Evolutionary conservation across 2,888 invertebrate genomes (phyloP).

Genomic region (Beris chalybata): DNA sequence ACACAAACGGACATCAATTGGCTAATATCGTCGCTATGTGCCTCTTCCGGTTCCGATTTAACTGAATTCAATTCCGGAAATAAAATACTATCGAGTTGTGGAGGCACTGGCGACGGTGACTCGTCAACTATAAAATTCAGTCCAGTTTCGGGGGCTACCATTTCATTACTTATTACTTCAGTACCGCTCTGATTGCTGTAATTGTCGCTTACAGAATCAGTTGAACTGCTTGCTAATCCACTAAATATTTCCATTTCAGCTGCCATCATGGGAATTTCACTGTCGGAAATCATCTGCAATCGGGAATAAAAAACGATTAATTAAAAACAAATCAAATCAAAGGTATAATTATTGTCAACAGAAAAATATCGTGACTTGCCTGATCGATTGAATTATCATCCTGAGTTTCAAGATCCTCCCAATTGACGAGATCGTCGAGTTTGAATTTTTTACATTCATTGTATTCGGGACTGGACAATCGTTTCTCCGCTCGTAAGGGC

Average conservation of each 20-base stretch:
- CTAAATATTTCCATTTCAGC: conserved; percentile 66
- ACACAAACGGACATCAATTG: too few relatives aligned
- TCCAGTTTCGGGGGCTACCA: not conserved
- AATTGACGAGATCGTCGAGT: conserved; percentile 31
- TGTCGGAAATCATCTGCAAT: conserved; percentile 18
- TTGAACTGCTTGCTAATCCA: conserved; percentile 52
- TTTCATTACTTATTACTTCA: conserved; percentile 14
- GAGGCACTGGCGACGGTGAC: conserved; percentile 8
- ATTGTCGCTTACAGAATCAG: conserved; percentile 30
- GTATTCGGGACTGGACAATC: conserved; percentile 39
- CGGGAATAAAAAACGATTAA: too few relatives aligned
- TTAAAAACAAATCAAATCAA: too few relatives aligned
- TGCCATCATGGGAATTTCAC: conserved; percentile 62
- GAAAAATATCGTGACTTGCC: too few relatives aligned
- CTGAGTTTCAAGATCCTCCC: conserved; percentile 39
- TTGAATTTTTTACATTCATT: conserved; percentile 39
- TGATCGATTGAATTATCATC: conserved; percentile 14
- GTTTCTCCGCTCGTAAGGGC: conserved; percentile 28
- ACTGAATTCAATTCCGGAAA: conserved; percentile 2
- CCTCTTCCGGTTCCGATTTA: not conserved
- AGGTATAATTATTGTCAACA: too few relatives aligned
- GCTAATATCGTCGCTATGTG: conserved; percentile 1
- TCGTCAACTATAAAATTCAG: conserved; percentile 17
- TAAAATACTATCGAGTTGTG: conserved; percentile 10
- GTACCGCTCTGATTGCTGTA: conserved; percentile 33